These are phyloP conservation scores for Aramus guarauna DNA, from an alignment of 2,113 vertebrate species.

Conservation along the genomic window DNA sequence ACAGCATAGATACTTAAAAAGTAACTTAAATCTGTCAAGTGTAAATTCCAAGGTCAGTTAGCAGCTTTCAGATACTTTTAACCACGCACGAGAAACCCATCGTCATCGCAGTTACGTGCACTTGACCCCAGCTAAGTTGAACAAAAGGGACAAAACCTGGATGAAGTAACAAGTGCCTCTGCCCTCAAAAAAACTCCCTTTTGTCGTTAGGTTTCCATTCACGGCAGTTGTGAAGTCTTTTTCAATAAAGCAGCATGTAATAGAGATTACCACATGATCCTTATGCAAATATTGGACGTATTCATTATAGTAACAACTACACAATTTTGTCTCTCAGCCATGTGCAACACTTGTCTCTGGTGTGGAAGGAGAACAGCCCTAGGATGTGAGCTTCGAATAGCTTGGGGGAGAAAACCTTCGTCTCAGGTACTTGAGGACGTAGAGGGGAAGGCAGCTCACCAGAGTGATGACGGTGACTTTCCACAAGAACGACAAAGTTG, in stretches of 20 bases:
- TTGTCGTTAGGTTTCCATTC: accelerated
- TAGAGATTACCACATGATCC: conserved; percentile 21
- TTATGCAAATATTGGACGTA: neutral
- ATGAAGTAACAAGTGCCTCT: neutral
- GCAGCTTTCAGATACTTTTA: conserved; percentile 47
- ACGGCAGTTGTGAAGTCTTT: neutral
- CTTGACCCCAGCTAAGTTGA: neutral
- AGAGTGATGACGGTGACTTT: conserved; percentile 96
- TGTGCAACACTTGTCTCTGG: neutral
- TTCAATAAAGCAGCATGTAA: conserved; percentile 6
- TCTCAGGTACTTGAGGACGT: conserved; percentile 96
- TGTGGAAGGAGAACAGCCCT: conserved; percentile 40
- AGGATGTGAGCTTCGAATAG: conserved; percentile 96
- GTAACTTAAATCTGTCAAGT: conserved; percentile 3
- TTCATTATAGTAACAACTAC: neutral
- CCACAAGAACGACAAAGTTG: conserved; percentile 93
- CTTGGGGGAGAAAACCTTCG: conserved; percentile 94
- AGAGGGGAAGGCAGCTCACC: conserved; percentile 96
- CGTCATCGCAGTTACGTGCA: neutral
- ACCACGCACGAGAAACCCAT: neutral
- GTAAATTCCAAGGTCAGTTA: conserved; percentile 51
- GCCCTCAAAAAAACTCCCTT: neutral
- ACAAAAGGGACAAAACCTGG: neutral
- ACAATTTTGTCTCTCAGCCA: conserved; percentile 12
- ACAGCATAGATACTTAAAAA: neutral